Evolutionary conservation across 2,113 vertebrate species (phyloP), one percentile per base, ranked within the genome.

Genomic region (Erinaceus europaeus): DNA sequence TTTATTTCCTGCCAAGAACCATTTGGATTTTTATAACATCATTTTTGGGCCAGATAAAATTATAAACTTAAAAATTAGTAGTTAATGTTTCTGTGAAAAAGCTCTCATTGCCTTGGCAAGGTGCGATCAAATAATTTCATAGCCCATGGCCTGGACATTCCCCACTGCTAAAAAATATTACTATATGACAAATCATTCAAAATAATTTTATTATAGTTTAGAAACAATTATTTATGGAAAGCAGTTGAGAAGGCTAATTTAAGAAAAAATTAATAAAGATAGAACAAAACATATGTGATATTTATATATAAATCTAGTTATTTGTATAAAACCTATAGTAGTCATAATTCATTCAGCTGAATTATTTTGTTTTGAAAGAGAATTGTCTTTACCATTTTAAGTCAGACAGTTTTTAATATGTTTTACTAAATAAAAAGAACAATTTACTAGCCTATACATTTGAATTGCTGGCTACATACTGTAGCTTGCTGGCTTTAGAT

Each of bases 401-500:
- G 55, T 8, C 38, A 86, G 81, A 52, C 12, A 38, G 17, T 72
- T 84, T 83, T 52, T 42, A 85, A 67, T 36, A 68, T 34, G 69
- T 1, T 65, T 18, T 32, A 64, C n/a, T 74, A 84, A 50, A 15
- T 81, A 75, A 91, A 1, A 93, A 71, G 18, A 87, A 40, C 1
- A 74, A 85, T 67, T 77, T 48, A 72, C 90, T 81, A 86, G 76
- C 6, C 20, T 86, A 65, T 74, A 20, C 83, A 73, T 29, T n/a
- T 88, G 69, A 42, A 84, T 84, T 72, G 71, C 55, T 74, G 8
- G 44, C 25, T 50, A 91, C 25, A 84, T 77, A 68, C 5, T 77
- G 0, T 15, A 83, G 34, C 73, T n/a, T 29, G n/a, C 89, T 88
- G n/a, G 9, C 44, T 93, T 93, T 92, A 92, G 91, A 86, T 12